Evolutionary conservation across 1,140 invertebrate species (phyloP), one percentile per base, ranked within the genome.

Genomic region (Calephelis nemesis): DNA sequence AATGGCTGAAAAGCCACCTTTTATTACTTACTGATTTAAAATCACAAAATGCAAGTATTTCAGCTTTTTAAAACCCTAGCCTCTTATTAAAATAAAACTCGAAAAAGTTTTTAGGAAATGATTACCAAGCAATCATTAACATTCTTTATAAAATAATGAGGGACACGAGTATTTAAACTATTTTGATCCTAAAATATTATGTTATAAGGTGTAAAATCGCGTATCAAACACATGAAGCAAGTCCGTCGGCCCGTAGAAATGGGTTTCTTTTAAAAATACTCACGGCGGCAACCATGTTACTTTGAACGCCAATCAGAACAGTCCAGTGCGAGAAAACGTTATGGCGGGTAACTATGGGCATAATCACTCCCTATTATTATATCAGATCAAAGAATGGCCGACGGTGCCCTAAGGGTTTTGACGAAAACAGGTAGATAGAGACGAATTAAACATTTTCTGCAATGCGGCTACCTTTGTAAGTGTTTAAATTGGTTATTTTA

Each of bases 221-320:
- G 7, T 40, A 40, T 39, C 12, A 12, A 0, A 60, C 11, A 39
- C 30, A 1, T 39, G 54, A 40, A 60, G 39, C 54, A 39, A 60
- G 54, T 60, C 52, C 54, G 30, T 30, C 30, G 68, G 70, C 68
- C 67, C 58, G 68, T 67, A 65, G 66, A 42, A 65, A 76, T 65
- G 64, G 47, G 58, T 65, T 58, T 62, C 74, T 73, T 81, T 78
- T 78, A 78, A 73, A 81, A 77, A 79, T 74, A 78, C 75, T 74
- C 74, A 71, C 30, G 19, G 75, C 77, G 70, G 79, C 77, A 75
- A 77, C 84, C 84, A 87, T 87, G 71, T 87, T 83, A 77, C 50
- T 50, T 47, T 11, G 60, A 54, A 39, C 69, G 69, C 84, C 84
- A 87, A 87, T 87, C 74, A 79, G 69, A 75, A 63, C 75, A 69